Base-by-base conservation (phyloP, 1,140 invertebrate species). In the Drosophila mojavensis region DNA sequence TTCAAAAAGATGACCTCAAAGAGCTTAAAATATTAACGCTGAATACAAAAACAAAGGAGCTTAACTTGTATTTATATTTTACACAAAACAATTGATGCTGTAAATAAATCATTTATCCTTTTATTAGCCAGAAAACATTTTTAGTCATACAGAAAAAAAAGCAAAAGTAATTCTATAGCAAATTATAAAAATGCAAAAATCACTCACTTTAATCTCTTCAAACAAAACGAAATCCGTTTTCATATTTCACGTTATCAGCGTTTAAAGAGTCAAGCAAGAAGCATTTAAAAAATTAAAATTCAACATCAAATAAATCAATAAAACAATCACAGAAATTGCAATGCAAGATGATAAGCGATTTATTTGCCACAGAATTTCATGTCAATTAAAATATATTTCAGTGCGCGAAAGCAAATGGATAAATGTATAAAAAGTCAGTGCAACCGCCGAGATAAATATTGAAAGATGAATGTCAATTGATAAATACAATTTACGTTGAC, bases 371-470 rank as follows among this genome's bases (percentile, higher is more conserved):
- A 39, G 10, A 11, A n/a, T 17, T 66, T 17, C 58, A 54, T 59
- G 54, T 59, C 50, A 65, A 65, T 64, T 58, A 53, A 65, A 71
- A 71, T 45, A 9, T 17, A 26, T 56, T 58, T 33, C 26, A 39
- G n/a, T 24, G 30, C 45, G 7, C 13, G 15, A 6, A 17, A 9
- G 47, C 2, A 24, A 50, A 24, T 58, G 15, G 24, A 47, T 28
- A 41, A 20, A 63, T 17, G 17, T 20, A 45, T 47, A 9, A 5
- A 4, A 17, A 7, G 24, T 4, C 10, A 39, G 36, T 11, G 36
- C 17, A 56, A 39, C 33, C 9, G 43, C 20, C 11, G 6, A 24
- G 28, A 48, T 39, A 28, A 36, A 28, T 39, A 30, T 39, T 53
- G 13, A 43, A 28, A 53, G 26, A 7, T 30, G 39, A 26, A 24